Conservation (phyloP, 2,888 invertebrate genomes). For the Amphipoea lucens region DNA sequence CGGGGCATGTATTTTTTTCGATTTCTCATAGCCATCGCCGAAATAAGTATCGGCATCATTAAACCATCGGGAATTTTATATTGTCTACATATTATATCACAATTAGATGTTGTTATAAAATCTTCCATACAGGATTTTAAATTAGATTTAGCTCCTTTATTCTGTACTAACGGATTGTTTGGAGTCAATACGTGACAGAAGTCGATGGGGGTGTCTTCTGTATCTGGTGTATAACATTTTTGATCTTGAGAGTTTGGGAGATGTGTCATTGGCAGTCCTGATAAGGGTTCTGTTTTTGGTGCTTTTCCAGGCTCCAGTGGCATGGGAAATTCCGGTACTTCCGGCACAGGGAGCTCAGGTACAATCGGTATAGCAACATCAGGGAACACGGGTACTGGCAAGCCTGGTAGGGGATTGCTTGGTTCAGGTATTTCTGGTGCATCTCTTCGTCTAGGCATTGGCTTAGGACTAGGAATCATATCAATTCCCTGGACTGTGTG, state of each 20-base stretch:
- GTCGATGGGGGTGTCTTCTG: not conserved
- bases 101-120: not conserved
- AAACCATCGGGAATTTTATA: constrained; percentile 10
- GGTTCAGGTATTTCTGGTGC: constrained; percentile 45
- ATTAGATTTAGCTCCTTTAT: not conserved
- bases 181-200: not conserved
- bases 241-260: not conserved
- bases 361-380: constrained; percentile 53
- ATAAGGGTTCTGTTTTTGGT: constrained; percentile 2
- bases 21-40: not conserved
- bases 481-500: not conserved
- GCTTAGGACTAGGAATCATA: constrained; percentile 31
- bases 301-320: constrained; percentile 31
- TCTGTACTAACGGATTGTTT: not conserved
- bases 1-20: not conserved
- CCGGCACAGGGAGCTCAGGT: constrained; percentile 45
- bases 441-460: constrained; percentile 26
- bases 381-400: constrained; percentile 43
- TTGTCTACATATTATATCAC: not conserved
- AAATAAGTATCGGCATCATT: not conserved
- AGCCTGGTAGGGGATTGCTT: constrained; percentile 44
- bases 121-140: not conserved
- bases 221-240: not conserved
- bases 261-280: constrained; percentile 2
- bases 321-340: constrained; percentile 40